A percentile compares a stretch with the other conserved stretches of the same genome.
Evolutionary conservation across 2,888 invertebrate species (phyloP).

Genomic region (Platycheirus albimanus): DNA sequence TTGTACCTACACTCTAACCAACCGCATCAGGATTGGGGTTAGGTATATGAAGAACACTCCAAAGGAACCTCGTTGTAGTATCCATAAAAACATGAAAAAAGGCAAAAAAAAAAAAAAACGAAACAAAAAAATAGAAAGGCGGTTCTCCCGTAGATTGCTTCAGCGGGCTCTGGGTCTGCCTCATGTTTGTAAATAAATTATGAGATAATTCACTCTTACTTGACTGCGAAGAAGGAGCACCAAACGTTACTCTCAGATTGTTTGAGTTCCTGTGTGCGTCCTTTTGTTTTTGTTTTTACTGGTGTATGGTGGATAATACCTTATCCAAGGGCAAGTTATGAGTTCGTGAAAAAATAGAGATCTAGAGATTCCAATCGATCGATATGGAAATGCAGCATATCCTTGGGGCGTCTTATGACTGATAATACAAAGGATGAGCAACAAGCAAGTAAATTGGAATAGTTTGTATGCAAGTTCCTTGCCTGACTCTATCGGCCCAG

Average conservation of each 20-base stretch:
- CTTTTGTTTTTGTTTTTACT: background rate
- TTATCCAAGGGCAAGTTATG: background rate
- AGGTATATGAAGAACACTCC: slow-evolving; percentile 1
- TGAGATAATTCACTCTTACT: slow-evolving; percentile 54
- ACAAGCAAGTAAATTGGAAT: no score
- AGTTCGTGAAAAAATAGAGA: background rate
- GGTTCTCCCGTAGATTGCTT: slow-evolving; percentile 38
- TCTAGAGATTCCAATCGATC: no score
- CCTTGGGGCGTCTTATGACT: no score
- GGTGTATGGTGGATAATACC: background rate
- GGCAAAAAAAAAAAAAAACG: slow-evolving; percentile 8
- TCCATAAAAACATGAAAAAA: slow-evolving; percentile 45
- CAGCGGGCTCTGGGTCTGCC: slow-evolving; percentile 12
- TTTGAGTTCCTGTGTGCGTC: slow-evolving; percentile 13
- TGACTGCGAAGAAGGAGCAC: slow-evolving; percentile 23
- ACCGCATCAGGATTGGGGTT: slow-evolving; percentile 53
- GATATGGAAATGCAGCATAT: no score
- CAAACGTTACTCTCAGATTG: slow-evolving; percentile 30
- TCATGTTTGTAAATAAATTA: slow-evolving; percentile 69
- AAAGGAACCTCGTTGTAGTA: slow-evolving; percentile 33
- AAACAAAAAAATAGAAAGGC: slow-evolving; percentile 20
- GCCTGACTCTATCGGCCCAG: no score
- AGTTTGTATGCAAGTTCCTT: no score
- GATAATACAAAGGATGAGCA: no score
- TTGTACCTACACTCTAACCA: slow-evolving; percentile 1